A percentile compares a stretch with the other conserved stretches of the same genome.
Evolutionary conservation across 2,113 vertebrate species (phyloP).

Genomic region (Oenanthe melanoleuca): DNA sequence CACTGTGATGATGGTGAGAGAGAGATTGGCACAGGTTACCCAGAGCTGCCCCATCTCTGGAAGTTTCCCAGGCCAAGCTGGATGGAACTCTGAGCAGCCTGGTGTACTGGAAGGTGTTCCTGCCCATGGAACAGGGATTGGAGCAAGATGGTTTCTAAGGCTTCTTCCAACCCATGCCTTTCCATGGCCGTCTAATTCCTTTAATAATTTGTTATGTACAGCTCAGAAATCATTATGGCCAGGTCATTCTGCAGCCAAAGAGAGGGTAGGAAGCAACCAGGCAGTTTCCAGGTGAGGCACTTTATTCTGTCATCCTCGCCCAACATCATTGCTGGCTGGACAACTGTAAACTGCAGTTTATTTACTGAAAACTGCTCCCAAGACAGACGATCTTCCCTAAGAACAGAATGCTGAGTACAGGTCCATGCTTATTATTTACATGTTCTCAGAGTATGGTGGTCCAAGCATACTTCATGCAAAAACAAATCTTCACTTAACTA

Average conservation of each 20-base stretch:
- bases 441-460: background rate
- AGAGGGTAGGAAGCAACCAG: background rate
- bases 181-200: background rate
- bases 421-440: background rate
- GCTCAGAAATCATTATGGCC: background rate
- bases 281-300: background rate
- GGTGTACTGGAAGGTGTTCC: background rate
- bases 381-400: background rate
- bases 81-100: background rate
- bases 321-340: background rate
- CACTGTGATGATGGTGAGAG: background rate
- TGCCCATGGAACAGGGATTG: background rate
- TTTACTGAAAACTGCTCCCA: background rate
- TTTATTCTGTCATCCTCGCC: rapidly evolving
- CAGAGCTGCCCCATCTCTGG: background rate
- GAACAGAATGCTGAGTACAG: background rate
- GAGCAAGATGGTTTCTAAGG: background rate
- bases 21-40: background rate
- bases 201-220: background rate
- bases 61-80: background rate
- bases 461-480: background rate
- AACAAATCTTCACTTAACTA: background rate
- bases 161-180: background rate
- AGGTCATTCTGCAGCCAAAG: background rate
- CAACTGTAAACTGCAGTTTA: background rate